phyloP scores from a whole-genome alignment of 2,888 invertebrate genomes.

The Crossocerus cetratus region DNA sequence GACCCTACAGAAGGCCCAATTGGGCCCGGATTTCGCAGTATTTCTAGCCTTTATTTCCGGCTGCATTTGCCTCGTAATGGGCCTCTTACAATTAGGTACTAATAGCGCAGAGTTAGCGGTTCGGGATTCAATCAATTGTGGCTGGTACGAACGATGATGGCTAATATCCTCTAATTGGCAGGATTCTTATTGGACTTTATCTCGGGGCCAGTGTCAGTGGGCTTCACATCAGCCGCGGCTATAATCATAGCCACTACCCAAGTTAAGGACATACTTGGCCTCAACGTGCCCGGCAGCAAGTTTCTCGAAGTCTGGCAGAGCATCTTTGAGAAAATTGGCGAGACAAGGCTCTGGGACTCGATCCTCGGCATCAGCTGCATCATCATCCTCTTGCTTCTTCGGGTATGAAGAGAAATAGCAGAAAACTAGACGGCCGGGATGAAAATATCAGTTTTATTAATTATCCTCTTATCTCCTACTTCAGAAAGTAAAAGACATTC shows the following conservation, averaged over 20 bases:
- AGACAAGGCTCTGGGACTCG: conserved; percentile 85
- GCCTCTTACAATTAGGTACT: conserved; percentile 85
- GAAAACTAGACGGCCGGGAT: background rate
- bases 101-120: background rate
- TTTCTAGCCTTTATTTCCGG: conserved; percentile 85
- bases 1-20: conserved; percentile 81
- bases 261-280: conserved; percentile 86
- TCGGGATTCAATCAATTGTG: background rate
- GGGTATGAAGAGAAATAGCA: conserved; percentile 77
- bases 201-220: conserved; percentile 89
- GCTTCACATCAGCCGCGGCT: conserved; percentile 90
- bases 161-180: conserved; percentile 68
- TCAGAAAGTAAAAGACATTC: conserved; percentile 86
- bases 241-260: conserved; percentile 90
- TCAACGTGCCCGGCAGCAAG: conserved; percentile 83
- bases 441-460: background rate
- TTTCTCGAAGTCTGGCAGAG: conserved; percentile 86
- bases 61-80: conserved; percentile 85
- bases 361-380: conserved; percentile 85
- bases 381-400: conserved; percentile 82
- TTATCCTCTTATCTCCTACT: conserved; percentile 53
- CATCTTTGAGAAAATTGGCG: conserved; percentile 84
- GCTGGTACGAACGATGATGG: background rate
- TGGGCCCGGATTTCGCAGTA: conserved; percentile 85
- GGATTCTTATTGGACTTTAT: conserved; percentile 91